Base-by-base conservation (phyloP, 2,113 vertebrate genomes). In the Saccopteryx leptura region DNA sequence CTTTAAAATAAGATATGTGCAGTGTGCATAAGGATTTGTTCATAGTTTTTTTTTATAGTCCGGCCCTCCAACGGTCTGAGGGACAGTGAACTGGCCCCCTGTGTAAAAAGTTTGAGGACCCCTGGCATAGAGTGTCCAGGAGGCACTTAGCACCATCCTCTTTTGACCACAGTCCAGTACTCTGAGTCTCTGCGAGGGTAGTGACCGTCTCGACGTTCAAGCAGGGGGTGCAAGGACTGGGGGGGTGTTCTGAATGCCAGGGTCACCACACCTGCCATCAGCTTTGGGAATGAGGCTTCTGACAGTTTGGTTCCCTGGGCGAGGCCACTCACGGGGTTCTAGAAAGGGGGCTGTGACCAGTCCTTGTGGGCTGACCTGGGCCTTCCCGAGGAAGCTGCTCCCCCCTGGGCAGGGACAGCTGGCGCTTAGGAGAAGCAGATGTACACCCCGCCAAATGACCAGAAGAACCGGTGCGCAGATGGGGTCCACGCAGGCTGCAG, bases 381-480 rank as follows among this genome's bases (percentile, higher is more conserved):
- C 26, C 50, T 66, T 92, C 91, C 0, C 65, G 58, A 97, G 97
- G 88, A 89, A 92, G 94, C 69, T 88, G 95, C 93, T 88, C 97
- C 89, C 97, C 97, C 95, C 93, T 88, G 97, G 97, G 21, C 91
- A 93, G 65, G 24, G 97, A 97, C 98, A 97, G 97, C 96, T 96
- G 15, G 96, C 95, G 89, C 96, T 1, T 61, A 81, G 39, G 85
- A 97, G 92, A 97, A 96, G 93, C 98, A 98, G 98, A 94, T 97
- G 96, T 91, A 82, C 63, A 11, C 89, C 91, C 96, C 86, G 28
- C 65, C 69, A 54, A 90, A 58, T 85, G 82, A 71, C 39, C 58
- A n/a, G 48, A 58, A 95, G 95, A 92, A 91, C 90, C 68, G 17
- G 89, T 87, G 88, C 90, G 92, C 93, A 83, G 18, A 13, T 92